Evolutionary conservation across 2,797 vertebrate species (phyloP).

Genomic region (Sciurus vulgaris): DNA sequence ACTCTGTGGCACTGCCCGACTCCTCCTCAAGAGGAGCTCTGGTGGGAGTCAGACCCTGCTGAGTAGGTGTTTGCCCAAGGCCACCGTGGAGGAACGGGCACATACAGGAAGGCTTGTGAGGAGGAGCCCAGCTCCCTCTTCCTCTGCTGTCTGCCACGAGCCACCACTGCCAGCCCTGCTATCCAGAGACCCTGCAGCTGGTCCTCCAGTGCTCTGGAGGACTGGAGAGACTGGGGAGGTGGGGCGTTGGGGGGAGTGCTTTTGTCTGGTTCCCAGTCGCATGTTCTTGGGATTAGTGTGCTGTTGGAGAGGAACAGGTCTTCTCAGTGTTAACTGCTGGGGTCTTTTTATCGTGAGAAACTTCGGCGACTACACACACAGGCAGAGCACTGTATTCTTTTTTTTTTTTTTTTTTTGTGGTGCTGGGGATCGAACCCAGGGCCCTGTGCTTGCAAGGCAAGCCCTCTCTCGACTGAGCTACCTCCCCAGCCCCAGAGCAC

Average conservation of each 20-base stretch:
- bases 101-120: neutral
- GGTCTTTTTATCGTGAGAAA: neutral
- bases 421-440: no score
- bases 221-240: neutral
- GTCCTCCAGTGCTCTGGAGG: accelerated
- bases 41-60: neutral
- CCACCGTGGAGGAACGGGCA: neutral
- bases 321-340: neutral
- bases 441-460: no score
- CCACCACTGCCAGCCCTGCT: neutral
- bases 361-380: neutral
- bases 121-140: neutral
- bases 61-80: neutral
- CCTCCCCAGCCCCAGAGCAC: neutral
- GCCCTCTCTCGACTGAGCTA: no score
- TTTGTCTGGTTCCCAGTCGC: neutral
- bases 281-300: no score
- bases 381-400: neutral
- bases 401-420: no score
- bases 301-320: neutral
- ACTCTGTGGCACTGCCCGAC: neutral
- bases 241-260: accelerated
- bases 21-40: neutral
- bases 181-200: neutral
- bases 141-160: neutral